These are phyloP conservation scores for Aleiodes testaceus DNA, from an alignment of 2,888 invertebrate genomes.

Conservation along the genomic window DNA sequence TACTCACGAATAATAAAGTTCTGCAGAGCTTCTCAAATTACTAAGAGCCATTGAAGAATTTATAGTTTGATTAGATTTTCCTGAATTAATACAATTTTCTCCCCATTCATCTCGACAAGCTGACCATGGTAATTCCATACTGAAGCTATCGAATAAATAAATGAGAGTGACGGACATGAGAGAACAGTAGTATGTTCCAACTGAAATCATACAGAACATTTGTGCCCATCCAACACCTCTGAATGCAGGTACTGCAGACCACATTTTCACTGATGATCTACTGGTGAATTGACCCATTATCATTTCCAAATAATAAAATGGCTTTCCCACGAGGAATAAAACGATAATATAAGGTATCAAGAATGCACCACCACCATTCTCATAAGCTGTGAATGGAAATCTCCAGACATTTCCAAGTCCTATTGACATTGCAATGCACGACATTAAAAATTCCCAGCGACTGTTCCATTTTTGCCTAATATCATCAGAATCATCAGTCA, in stretches of 20 bases:
- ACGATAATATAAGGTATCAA: conserved; percentile 81
- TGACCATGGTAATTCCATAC: conserved; percentile 73
- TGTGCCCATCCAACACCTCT: conserved; percentile 79
- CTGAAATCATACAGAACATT: conserved; percentile 71
- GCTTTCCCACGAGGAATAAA: conserved; percentile 81
- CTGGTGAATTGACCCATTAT: conserved; percentile 89
- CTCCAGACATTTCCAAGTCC: conserved; percentile 82
- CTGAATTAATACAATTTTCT: conserved; percentile 62
- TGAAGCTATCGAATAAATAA: conserved; percentile 74
- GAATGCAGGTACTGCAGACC: conserved; percentile 81
- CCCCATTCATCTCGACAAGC: conserved; percentile 70
- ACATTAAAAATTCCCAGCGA: conserved; percentile 79
- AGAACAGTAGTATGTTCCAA: conserved; percentile 74
- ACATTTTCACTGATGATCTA: conserved; percentile 85
- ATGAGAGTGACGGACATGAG: conserved; percentile 74
- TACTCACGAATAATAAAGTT: conserved; percentile 66
- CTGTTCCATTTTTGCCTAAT: conserved; percentile 75
- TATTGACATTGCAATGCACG: conserved; percentile 80
- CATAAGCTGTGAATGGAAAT: conserved; percentile 80
- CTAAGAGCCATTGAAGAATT: conserved; percentile 30
- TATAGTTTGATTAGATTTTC: conserved; percentile 43
- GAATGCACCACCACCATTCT: conserved; percentile 82
- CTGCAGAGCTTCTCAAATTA: conserved; percentile 63
- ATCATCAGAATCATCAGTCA: conserved; percentile 41
- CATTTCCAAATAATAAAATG: conserved; percentile 90